Conservation (phyloP, 2,113 vertebrate genomes). For the Ictidomys tridecemlineatus region DNA sequence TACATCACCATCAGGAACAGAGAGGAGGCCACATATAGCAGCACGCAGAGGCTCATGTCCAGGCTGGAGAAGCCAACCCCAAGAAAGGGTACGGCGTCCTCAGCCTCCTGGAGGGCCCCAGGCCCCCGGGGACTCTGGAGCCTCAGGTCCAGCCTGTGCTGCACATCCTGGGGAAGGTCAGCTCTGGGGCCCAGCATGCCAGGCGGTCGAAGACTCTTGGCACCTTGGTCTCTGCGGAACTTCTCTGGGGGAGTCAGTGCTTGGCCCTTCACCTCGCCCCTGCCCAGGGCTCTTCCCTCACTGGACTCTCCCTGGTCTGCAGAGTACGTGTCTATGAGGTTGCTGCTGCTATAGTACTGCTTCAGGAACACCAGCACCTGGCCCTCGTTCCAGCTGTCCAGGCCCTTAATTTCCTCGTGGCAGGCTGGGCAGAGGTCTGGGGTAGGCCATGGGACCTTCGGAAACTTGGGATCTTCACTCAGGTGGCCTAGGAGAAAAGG, state of each 20-base stretch:
- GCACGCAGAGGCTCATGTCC: constrained; percentile 97
- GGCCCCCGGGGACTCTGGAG: background rate
- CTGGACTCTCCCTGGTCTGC: constrained; percentile 50
- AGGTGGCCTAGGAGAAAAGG: constrained; percentile 86
- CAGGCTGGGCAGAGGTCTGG: constrained; percentile 93
- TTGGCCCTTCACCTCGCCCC: accelerated
- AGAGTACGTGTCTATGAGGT: constrained; percentile 88
- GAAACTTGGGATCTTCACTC: constrained; percentile 95
- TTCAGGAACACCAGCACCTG: constrained; percentile 92
- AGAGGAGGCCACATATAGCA: constrained; percentile 93
- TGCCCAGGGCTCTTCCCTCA: constrained; percentile 3
- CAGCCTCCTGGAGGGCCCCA: background rate
- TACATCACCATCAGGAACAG: constrained; percentile 96
- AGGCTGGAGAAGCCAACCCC: constrained; percentile 94
- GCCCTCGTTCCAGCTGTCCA: constrained; percentile 92
- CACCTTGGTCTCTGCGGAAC: background rate
- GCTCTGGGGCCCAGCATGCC: accelerated
- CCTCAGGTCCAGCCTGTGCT: background rate
- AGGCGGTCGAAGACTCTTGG: background rate
- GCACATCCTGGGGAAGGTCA: accelerated
- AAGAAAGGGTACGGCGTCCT: constrained; percentile 87
- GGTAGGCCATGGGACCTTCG: constrained; percentile 95
- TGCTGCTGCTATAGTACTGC: constrained; percentile 89
- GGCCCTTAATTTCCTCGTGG: constrained; percentile 92
- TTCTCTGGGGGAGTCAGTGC: constrained; percentile 6